Evolutionary conservation across 2,888 invertebrate species (phyloP).

Genomic region (Junonia oenone): DNA sequence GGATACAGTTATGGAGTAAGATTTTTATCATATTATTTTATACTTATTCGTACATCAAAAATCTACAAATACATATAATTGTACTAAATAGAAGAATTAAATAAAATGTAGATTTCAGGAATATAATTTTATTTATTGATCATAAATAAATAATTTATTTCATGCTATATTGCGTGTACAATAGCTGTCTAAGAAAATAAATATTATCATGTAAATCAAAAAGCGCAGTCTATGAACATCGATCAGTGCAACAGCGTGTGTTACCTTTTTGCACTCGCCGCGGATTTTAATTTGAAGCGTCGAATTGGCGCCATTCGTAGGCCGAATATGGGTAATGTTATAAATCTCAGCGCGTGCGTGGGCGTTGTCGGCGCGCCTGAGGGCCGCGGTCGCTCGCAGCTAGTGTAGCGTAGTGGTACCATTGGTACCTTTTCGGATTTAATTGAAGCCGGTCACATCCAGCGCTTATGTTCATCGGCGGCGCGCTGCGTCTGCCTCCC

Average conservation of each 20-base stretch:
- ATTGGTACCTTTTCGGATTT: constrained; percentile 45
- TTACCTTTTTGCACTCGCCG: constrained; percentile 67
- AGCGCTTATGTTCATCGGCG: constrained; percentile 44
- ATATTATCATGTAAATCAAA: constrained; percentile 55
- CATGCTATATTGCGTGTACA: neutral
- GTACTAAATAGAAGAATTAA: too few species aligned
- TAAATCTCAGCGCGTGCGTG: constrained; percentile 64
- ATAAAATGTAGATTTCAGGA: too few species aligned
- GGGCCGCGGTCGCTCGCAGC: constrained; percentile 25
- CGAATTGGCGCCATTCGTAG: constrained; percentile 75
- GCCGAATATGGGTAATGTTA: constrained; percentile 77
- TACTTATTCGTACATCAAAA: too few species aligned
- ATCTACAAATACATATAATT: too few species aligned
- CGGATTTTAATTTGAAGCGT: constrained; percentile 72
- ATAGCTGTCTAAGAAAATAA: neutral
- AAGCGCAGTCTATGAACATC: constrained; percentile 59
- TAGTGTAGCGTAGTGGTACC: constrained; percentile 28
- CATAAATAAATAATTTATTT: too few species aligned
- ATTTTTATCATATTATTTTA: constrained; percentile 31
- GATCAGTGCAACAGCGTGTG: constrained; percentile 50
- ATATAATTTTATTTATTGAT: too few species aligned
- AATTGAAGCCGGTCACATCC: constrained; percentile 61
- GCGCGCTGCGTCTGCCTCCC: constrained; percentile 56
- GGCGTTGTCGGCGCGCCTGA: constrained; percentile 54
- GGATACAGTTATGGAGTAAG: constrained; percentile 59